A percentile compares a stretch with the other conserved stretches of the same genome.
phyloP scores from a whole-genome alignment of 2,888 invertebrate species.

The Pterobdella sp. region DNA sequence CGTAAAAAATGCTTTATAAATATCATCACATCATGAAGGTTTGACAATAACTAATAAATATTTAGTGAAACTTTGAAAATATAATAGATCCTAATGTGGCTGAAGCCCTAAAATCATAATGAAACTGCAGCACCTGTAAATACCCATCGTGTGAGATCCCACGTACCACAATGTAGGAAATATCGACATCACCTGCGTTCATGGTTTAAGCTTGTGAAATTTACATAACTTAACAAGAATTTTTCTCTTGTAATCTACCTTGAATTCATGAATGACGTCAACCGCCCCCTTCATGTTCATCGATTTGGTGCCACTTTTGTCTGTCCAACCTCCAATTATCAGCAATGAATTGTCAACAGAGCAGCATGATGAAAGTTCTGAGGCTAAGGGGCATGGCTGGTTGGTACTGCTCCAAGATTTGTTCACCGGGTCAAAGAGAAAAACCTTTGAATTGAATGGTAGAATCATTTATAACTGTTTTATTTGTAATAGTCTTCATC shows the following conservation, averaged over 20 bases:
- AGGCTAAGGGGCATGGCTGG: slow-evolving; percentile 37
- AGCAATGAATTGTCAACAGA: slow-evolving; percentile 35
- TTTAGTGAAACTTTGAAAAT: too few species aligned
- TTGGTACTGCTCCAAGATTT: slow-evolving; percentile 39
- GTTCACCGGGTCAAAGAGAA: slow-evolving; percentile 38
- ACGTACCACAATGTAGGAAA: slow-evolving; percentile 39
- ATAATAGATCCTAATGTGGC: too few species aligned
- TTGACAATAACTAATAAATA: too few species aligned
- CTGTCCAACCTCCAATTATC: slow-evolving; percentile 38
- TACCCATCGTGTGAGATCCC: slow-evolving; percentile 36
- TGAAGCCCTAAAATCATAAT: background rate
- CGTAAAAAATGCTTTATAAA: too few species aligned
- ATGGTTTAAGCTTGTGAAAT: too few species aligned
- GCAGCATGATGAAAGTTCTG: slow-evolving; percentile 37
- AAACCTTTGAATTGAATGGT: slow-evolving; percentile 22
- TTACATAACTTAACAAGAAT: too few species aligned
- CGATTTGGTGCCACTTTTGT: slow-evolving; percentile 31
- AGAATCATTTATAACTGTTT: too few species aligned
- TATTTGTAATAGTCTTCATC: too few species aligned
- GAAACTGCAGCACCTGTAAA: slow-evolving; percentile 24
- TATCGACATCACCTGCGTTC: slow-evolving; percentile 38
- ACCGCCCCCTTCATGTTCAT: slow-evolving; percentile 37
- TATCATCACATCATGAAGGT: too few species aligned
- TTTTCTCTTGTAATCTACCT: too few species aligned
- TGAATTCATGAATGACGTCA: slow-evolving; percentile 38